A percentile compares a stretch with the other conserved stretches of the same genome.
Evolutionary conservation across 2,888 invertebrate genomes (phyloP).

Genomic region (Choreutis nemorana): DNA sequence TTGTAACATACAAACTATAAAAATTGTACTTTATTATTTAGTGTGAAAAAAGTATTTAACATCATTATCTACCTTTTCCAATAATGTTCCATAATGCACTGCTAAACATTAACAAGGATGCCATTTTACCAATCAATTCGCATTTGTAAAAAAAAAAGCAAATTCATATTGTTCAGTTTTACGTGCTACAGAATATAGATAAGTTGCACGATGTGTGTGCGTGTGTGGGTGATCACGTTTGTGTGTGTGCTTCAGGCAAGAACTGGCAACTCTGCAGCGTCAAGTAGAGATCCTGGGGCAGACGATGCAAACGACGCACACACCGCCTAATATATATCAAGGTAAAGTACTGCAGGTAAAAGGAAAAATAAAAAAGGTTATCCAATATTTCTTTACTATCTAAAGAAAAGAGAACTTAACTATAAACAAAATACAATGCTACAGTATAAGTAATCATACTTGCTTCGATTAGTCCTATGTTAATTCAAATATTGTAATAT

Average conservation of each 20-base stretch:
- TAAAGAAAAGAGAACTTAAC: not conserved
- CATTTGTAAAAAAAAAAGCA: too few species aligned
- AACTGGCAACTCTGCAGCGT: slow-evolving; percentile 83
- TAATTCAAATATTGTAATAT: slow-evolving; percentile 9
- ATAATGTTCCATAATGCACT: too few species aligned
- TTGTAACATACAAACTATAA: too few species aligned
- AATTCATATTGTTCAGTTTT: too few species aligned
- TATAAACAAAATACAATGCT: not conserved
- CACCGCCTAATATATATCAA: slow-evolving; percentile 43
- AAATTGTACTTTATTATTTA: too few species aligned
- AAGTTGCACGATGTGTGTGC: slow-evolving; percentile 29
- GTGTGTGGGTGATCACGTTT: slow-evolving; percentile 63
- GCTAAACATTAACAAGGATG: too few species aligned
- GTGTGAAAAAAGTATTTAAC: too few species aligned
- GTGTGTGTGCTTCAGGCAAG: slow-evolving; percentile 62
- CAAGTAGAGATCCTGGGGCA: slow-evolving; percentile 74
- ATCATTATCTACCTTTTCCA: too few species aligned
- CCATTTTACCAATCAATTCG: too few species aligned
- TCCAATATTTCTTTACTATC: not conserved
- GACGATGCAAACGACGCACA: slow-evolving; percentile 38
- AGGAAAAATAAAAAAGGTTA: not conserved
- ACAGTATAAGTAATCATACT: not conserved
- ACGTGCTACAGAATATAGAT: slow-evolving; percentile 9
- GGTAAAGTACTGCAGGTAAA: slow-evolving; percentile 20
- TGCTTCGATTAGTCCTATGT: not conserved